Evolutionary conservation across 1,140 invertebrate species (phyloP).

Genomic region (Pissodes strobi): DNA sequence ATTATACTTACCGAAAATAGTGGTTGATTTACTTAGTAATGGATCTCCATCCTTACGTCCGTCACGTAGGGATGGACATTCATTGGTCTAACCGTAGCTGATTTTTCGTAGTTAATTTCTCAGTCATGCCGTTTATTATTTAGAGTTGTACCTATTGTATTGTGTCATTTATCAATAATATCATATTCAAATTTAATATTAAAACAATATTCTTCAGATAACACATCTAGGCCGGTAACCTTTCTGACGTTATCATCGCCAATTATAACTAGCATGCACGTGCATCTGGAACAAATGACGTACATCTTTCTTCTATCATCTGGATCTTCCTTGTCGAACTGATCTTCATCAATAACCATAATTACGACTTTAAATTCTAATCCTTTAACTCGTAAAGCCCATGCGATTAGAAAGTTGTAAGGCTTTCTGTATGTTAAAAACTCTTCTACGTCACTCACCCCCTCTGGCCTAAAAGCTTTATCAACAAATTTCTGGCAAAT

Average conservation of each 20-base stretch:
- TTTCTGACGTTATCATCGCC: conserved; percentile 27
- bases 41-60: too few relatives aligned
- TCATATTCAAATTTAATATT: conserved; percentile 12
- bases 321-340: conserved; percentile 50
- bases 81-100: too few relatives aligned
- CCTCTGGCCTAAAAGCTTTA: conserved; percentile 49
- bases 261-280: conserved; percentile 51
- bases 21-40: too few relatives aligned
- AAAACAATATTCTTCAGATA: conserved; percentile 12
- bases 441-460: conserved; percentile 49
- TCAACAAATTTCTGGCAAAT: conserved; percentile 51
- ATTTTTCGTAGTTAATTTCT: too few relatives aligned
- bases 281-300: conserved; percentile 54
- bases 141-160: too few relatives aligned
- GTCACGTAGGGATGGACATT: too few relatives aligned
- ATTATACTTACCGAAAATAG: too few relatives aligned
- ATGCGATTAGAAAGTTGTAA: conserved; percentile 52
- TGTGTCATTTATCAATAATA: too few relatives aligned
- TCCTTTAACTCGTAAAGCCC: conserved; percentile 53
- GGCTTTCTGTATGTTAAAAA: conserved; percentile 45
- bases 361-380: conserved; percentile 55
- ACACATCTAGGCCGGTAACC: background rate
- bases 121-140: too few relatives aligned
- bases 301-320: conserved; percentile 53
- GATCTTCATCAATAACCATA: conserved; percentile 52